Evolutionary conservation across 2,888 invertebrate species (phyloP).

Genomic region (Phortica magna): DNA sequence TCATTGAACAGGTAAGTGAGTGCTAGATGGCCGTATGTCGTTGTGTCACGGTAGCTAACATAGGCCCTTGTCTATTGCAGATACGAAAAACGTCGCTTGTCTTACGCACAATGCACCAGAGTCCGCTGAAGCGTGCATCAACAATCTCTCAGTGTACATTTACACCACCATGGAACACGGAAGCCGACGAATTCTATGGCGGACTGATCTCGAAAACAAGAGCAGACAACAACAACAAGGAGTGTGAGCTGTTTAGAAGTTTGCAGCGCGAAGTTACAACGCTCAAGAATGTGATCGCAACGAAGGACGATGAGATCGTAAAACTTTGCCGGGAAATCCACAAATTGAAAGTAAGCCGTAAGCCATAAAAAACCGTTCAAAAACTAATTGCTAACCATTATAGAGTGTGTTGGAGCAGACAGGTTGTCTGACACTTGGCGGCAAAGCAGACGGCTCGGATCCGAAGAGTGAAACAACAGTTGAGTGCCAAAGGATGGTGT

Average conservation of each 20-base stretch:
- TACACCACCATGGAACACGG: neutral
- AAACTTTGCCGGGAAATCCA: conserved; percentile 84
- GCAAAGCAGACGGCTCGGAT: conserved; percentile 57
- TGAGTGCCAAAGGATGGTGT: too few relatives aligned
- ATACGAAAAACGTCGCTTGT: conserved; percentile 50
- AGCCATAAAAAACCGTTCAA: neutral
- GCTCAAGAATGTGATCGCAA: conserved; percentile 36
- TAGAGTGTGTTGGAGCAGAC: conserved; percentile 83
- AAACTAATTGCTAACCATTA: neutral
- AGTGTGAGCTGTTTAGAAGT: too few relatives aligned
- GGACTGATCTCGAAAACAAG: too few relatives aligned
- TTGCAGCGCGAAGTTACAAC: too few relatives aligned
- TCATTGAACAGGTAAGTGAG: conserved; percentile 45
- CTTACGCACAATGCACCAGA: conserved; percentile 25
- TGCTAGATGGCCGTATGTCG: neutral
- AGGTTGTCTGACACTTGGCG: conserved; percentile 79
- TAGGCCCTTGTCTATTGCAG: conserved; percentile 21
- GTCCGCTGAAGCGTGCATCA: conserved; percentile 14
- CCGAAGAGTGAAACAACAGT: too few relatives aligned
- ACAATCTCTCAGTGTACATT: neutral
- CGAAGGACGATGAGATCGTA: conserved; percentile 81
- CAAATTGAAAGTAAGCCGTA: conserved; percentile 84
- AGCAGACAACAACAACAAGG: too few relatives aligned
- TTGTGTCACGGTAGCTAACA: neutral
- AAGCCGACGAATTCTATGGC: too few relatives aligned